Conservation (phyloP, 2,797 vertebrate genomes). For the Syngnathus rostellatus region DNA sequence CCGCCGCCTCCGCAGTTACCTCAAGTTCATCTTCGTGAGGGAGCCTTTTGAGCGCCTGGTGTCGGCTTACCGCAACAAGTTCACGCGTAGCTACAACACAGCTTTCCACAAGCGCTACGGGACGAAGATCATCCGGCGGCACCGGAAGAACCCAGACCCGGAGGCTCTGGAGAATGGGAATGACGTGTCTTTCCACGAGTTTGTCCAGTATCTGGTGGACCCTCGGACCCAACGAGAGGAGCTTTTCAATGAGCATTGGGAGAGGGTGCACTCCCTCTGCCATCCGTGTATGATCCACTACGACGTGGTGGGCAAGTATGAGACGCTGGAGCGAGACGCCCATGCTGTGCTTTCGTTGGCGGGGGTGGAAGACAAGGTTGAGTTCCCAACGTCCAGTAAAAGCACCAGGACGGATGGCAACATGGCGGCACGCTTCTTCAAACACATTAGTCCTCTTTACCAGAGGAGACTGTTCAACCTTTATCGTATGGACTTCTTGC, state of each 20-base stretch:
- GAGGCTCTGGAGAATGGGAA: slow-evolving; percentile 75
- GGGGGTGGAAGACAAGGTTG: slow-evolving; percentile 64
- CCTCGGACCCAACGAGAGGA: slow-evolving; percentile 80
- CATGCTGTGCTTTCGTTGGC: slow-evolving; percentile 76
- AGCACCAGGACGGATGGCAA: slow-evolving; percentile 71
- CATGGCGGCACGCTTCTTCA: slow-evolving; percentile 81
- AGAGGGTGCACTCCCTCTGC: slow-evolving; percentile 87
- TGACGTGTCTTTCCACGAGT: slow-evolving; percentile 85
- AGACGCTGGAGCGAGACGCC: slow-evolving; percentile 83
- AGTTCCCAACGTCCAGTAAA: slow-evolving; percentile 76
- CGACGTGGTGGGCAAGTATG: slow-evolving; percentile 89
- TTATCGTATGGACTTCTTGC: slow-evolving; percentile 92
- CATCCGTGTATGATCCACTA: slow-evolving; percentile 93
- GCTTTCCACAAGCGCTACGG: slow-evolving; percentile 91
- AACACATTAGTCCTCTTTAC: slow-evolving; percentile 84
- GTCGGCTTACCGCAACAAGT: slow-evolving; percentile 91
- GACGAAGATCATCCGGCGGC: slow-evolving; percentile 81
- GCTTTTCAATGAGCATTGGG: slow-evolving; percentile 96
- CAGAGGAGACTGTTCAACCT: slow-evolving; percentile 89
- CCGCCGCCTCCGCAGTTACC: slow-evolving; percentile 83
- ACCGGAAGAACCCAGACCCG: slow-evolving; percentile 68
- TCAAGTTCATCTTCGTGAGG: slow-evolving; percentile 90
- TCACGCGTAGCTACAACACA: slow-evolving; percentile 84
- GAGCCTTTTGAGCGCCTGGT: slow-evolving; percentile 92
- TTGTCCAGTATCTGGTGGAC: slow-evolving; percentile 88